phyloP scores from a whole-genome alignment of 2,113 vertebrate species.

The Picathartes gymnocephalus region DNA sequence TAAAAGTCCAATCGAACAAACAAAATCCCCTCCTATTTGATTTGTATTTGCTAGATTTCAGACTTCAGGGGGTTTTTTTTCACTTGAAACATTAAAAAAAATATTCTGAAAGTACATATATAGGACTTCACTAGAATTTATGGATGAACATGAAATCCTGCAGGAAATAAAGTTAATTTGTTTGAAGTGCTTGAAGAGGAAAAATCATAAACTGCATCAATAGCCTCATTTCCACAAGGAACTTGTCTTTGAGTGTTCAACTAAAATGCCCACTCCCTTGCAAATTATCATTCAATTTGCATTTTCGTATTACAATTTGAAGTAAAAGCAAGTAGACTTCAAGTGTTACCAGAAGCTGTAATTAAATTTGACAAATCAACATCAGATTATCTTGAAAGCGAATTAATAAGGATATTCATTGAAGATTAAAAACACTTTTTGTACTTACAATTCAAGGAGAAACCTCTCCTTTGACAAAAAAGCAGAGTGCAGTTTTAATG shows the following conservation, averaged over 20 bases:
- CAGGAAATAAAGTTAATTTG: conserved; percentile 86
- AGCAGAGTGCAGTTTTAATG: conserved; percentile 75
- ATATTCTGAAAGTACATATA: conserved; percentile 26
- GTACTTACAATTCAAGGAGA: conserved; percentile 79
- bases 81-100: conserved; percentile 33
- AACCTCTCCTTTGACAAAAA: conserved; percentile 79
- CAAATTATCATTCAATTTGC: conserved; percentile 94
- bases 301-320: conserved; percentile 99
- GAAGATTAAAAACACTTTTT: conserved; percentile 85
- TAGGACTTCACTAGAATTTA: conserved; percentile 74
- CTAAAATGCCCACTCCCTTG: conserved; percentile 95
- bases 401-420: conserved; percentile 92
- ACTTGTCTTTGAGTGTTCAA: conserved; percentile 93
- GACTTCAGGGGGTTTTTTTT: not conserved
- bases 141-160: conserved; percentile 76
- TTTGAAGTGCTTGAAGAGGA: conserved; percentile 83
- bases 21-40: not conserved
- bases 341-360: conserved; percentile 98
- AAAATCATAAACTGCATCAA: conserved; percentile 80
- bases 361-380: conserved; percentile 99
- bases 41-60: conserved; percentile 40
- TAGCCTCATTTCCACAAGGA: conserved; percentile 84
- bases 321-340: conserved; percentile 92
- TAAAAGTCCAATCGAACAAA: conserved; percentile 38
- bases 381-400: conserved; percentile 97